phyloP scores from a whole-genome alignment of 2,113 vertebrate species.

The Lucifuga dentata region DNA sequence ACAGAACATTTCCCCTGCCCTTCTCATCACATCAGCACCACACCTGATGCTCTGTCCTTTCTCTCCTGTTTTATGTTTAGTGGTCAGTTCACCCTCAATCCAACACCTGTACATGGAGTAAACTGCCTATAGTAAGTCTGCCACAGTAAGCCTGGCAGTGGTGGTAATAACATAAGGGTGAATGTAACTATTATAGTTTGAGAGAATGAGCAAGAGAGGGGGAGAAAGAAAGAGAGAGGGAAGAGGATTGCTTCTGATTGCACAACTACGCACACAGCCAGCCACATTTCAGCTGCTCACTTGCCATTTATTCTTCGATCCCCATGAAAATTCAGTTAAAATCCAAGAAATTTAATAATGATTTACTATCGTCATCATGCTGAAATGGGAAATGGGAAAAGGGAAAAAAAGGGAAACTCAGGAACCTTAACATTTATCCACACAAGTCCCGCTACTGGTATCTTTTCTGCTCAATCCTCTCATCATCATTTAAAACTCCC shows the following conservation, averaged over 20 bases:
- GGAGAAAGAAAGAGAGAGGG: conserved; percentile 19
- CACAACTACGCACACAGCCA: conserved; percentile 28
- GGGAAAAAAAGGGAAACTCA: conserved; percentile 61
- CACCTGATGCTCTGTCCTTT: conserved; percentile 14
- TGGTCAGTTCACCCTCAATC: conserved; percentile 1
- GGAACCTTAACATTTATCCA: conserved; percentile 62
- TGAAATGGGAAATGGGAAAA: conserved; percentile 58
- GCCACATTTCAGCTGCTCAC: conserved; percentile 52
- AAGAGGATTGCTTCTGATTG: conserved; percentile 41
- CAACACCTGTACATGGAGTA: conserved; percentile 6
- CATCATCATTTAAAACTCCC: conserved; percentile 80
- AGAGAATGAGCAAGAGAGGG: conserved; percentile 19
- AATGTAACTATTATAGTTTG: conserved; percentile 31
- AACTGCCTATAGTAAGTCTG: conserved; percentile 12
- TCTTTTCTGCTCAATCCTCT: conserved; percentile 77
- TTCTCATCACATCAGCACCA: conserved; percentile 1
- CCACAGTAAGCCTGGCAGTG: conserved; percentile 14
- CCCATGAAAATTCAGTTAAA: conserved; percentile 43
- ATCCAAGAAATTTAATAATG: conserved; percentile 64
- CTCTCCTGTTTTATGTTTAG: conserved; percentile 4
- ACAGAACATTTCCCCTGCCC: neutral
- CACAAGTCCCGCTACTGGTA: conserved; percentile 55
- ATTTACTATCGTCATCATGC: conserved; percentile 57
- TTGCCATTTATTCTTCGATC: conserved; percentile 47
- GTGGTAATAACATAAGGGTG: conserved; percentile 9